These are phyloP conservation scores for Agrochola macilenta DNA, from an alignment of 2,888 invertebrate species.

Conservation along the genomic window DNA sequence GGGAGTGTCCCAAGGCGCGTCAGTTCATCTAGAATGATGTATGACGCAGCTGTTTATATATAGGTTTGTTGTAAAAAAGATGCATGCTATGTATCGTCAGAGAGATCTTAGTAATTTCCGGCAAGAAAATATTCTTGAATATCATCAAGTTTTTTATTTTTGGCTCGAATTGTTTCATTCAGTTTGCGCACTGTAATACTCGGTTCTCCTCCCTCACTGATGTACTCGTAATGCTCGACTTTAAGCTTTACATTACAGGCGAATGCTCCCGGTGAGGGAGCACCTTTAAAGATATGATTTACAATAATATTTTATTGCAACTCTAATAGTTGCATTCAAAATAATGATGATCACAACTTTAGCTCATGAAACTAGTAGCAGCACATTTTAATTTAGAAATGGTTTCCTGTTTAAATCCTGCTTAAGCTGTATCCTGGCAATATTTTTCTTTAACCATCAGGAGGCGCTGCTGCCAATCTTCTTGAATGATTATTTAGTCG, in stretches of 20 bases:
- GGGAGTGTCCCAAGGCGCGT: conserved; percentile 45
- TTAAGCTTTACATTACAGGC: too few relatives aligned
- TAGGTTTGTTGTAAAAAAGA: not conserved
- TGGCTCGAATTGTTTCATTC: too few relatives aligned
- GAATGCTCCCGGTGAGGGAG: too few relatives aligned
- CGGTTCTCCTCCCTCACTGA: too few relatives aligned
- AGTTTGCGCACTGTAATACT: too few relatives aligned
- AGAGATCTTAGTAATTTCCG: not conserved
- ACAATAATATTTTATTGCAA: too few relatives aligned
- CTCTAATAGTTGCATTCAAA: too few relatives aligned
- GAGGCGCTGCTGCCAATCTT: too few relatives aligned
- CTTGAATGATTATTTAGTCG: not conserved
- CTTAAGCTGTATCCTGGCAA: not conserved
- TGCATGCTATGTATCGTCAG: not conserved
- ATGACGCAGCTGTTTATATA: conserved; percentile 18
- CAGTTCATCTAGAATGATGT: conserved; percentile 28
- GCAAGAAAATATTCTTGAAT: not conserved
- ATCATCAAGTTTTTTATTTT: not conserved
- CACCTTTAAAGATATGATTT: too few relatives aligned
- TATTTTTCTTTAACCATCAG: too few relatives aligned
- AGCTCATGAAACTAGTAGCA: not conserved
- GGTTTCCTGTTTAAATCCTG: not conserved
- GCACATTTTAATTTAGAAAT: not conserved
- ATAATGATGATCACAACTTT: not conserved
- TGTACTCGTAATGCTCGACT: too few relatives aligned